Percentiles rank a stretch among this genome's conserved stretches.
These are phyloP conservation scores for cattle (Bos taurus) DNA, from an alignment of 2,113 vertebrate genomes.

Conservation along the genomic window ARS-UCD2.0 NC_037334.1:77315001-77315500, in stretches of 20 bases:
- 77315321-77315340: neutral
- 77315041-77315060: neutral
- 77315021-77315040: neutral
- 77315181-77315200: neutral
- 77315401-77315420: neutral
- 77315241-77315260: neutral
- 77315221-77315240: neutral
- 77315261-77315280: neutral
- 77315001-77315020: neutral
- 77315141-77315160: neutral
- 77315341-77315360: neutral
- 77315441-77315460: neutral
- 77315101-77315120: neutral
- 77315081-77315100: neutral
- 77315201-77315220: neutral
- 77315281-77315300: neutral
- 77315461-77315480: neutral
- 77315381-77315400: neutral
- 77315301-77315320: neutral
- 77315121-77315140: neutral
- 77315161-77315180: neutral
- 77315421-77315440: neutral
- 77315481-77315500: neutral
- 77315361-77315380: neutral
- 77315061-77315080: neutral